Conservation (phyloP, 2,888 invertebrate genomes). For the Philereme transversata region DNA sequence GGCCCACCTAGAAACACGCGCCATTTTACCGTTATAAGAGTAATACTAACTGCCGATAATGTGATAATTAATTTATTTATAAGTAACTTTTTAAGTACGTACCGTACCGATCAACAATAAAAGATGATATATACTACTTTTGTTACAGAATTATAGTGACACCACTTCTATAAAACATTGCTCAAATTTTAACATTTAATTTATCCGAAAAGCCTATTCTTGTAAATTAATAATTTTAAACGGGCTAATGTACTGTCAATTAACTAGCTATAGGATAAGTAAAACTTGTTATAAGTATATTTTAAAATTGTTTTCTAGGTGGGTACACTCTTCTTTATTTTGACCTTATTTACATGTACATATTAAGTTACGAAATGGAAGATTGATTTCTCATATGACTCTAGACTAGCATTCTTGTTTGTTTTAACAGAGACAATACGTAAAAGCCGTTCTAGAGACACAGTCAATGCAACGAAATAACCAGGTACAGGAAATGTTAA, state of each 20-base stretch:
- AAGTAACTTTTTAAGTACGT: conserved; percentile 21
- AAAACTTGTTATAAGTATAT: conserved; percentile 39
- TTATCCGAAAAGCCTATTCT: conserved; percentile 22
- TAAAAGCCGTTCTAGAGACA: conserved; percentile 45
- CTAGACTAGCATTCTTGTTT: conserved; percentile 52
- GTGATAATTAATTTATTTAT: conserved; percentile 44
- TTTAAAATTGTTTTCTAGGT: conserved; percentile 33
- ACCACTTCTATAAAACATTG: conserved; percentile 23
- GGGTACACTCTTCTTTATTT: conserved; percentile 25
- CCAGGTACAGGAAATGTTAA: conserved; percentile 56
- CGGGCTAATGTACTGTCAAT: conserved; percentile 57
- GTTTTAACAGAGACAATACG: conserved; percentile 43
- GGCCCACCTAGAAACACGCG: conserved; percentile 29
- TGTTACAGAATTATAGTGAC: conserved; percentile 10
- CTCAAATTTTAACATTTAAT: conserved; percentile 25
- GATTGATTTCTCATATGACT: conserved; percentile 18
- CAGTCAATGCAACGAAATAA: conserved; percentile 68
- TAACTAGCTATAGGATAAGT: conserved; percentile 58
- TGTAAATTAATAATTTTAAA: conserved; percentile 24
- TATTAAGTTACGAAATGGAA: conserved; percentile 6
- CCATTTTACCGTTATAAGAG: conserved; percentile 38
- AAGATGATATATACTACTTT: neutral
- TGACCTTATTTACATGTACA: conserved; percentile 6
- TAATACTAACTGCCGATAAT: conserved; percentile 54
- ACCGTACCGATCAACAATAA: neutral